Conservation (phyloP, 2,888 invertebrate species). For the Acanthosoma haemorrhoidale region DNA sequence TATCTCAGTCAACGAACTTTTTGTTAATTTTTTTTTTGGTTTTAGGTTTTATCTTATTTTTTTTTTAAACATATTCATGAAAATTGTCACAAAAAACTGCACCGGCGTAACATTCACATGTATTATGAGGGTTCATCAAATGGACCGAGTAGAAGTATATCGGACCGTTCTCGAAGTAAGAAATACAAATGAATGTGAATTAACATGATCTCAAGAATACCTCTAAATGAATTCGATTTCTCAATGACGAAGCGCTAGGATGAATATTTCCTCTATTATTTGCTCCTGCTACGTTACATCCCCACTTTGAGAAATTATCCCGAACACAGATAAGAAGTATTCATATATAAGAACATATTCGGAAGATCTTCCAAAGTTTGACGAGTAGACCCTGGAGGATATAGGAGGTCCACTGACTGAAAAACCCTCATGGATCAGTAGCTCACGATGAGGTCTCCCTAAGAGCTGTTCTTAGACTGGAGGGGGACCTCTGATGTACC, state of each 20-base stretch:
- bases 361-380: background rate
- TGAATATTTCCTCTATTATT: background rate
- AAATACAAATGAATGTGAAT: too few species aligned
- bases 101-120: background rate
- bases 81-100: too few species aligned
- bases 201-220: too few species aligned
- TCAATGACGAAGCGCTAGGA: too few species aligned
- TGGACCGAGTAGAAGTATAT: too few species aligned
- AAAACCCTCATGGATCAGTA: background rate
- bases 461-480: conserved; percentile 56
- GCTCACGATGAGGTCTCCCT: too few species aligned
- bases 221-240: too few species aligned
- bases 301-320: background rate
- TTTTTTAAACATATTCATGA: background rate
- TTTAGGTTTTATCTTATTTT: background rate
- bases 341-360: background rate
- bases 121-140: conserved; percentile 14
- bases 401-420: background rate
- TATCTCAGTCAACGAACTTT: conserved; percentile 6
- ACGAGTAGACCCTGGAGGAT: background rate
- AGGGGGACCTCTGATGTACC: conserved; percentile 76
- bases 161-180: too few species aligned
- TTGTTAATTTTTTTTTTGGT: background rate
- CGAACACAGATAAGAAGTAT: background rate
- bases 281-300: background rate